Conservation (phyloP, 2,888 invertebrate genomes). For the Athalia cordata region DNA sequence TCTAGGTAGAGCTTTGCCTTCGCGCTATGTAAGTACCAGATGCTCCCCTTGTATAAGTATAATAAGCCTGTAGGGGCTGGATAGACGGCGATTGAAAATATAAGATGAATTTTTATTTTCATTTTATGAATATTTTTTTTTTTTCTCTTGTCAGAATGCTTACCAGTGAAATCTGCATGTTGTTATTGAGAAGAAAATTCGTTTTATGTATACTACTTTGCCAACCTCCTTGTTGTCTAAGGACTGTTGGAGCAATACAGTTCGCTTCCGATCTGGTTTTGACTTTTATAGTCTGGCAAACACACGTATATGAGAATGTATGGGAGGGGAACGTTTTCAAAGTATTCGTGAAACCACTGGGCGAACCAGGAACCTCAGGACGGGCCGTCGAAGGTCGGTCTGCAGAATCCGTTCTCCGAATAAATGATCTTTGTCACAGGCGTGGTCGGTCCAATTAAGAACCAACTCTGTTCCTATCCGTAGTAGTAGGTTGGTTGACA, state of each 20-base stretch:
- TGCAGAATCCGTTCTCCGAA: constrained; percentile 46
- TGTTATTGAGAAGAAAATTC: constrained; percentile 1
- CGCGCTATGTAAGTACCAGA: neutral
- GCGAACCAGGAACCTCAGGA: constrained; percentile 61
- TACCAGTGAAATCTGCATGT: constrained; percentile 46
- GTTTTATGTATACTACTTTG: constrained; percentile 51
- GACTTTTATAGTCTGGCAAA: constrained; percentile 61
- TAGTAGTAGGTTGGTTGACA: constrained; percentile 17
- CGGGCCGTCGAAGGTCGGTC: constrained; percentile 55
- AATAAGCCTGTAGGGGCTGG: neutral
- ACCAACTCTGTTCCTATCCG: constrained; percentile 2
- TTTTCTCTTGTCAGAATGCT: constrained; percentile 6
- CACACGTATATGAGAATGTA: constrained; percentile 25
- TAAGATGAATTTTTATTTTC: neutral
- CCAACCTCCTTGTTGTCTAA: constrained; percentile 62
- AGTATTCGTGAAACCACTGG: constrained; percentile 48
- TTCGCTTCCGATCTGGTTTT: constrained; percentile 60
- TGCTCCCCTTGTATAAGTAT: neutral
- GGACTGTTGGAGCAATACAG: constrained; percentile 62
- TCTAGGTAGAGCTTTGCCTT: constrained; percentile 6
- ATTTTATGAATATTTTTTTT: neutral
- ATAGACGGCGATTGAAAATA: neutral
- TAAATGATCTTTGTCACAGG: constrained; percentile 37
- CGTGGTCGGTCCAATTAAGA: constrained; percentile 36
- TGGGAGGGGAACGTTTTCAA: constrained; percentile 37